phyloP scores from a whole-genome alignment of 2,888 invertebrate species.

The Amaurobius ferox region DNA sequence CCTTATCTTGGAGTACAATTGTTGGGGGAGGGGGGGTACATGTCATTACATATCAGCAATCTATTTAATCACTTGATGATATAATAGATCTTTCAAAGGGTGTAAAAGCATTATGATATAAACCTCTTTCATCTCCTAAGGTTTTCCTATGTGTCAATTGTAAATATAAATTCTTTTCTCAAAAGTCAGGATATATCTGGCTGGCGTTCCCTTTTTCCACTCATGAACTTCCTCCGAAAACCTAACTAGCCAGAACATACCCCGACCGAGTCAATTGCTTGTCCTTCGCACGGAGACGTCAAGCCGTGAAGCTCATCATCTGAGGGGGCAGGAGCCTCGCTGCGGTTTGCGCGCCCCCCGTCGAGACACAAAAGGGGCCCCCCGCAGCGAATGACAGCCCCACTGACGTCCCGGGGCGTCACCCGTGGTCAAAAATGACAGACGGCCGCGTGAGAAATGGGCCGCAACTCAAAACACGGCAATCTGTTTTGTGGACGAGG shows the following conservation, averaged over 20 bases:
- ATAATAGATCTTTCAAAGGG: no score
- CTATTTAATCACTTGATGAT: no score
- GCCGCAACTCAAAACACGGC: conserved; percentile 58
- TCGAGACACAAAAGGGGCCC: conserved; percentile 55
- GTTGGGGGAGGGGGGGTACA: no score
- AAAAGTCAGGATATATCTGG: no score
- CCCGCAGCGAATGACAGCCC: conserved; percentile 56
- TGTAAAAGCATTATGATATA: no score
- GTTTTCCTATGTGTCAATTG: no score
- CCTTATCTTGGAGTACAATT: no score
- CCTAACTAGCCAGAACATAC: conserved; percentile 36
- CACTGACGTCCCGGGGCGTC: conserved; percentile 66
- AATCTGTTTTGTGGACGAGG: conserved; percentile 55
- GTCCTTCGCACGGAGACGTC: conserved; percentile 53
- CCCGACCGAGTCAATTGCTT: conserved; percentile 51
- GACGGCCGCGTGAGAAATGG: conserved; percentile 68
- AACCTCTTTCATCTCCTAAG: no score
- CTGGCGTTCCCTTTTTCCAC: no score
- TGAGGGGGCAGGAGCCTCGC: conserved; percentile 24
- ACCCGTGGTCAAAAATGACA: conserved; percentile 67
- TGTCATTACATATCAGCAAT: no score
- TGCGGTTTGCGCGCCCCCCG: conserved; percentile 45
- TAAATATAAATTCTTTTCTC: no score
- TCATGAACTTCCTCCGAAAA: not conserved
- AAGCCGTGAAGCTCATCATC: conserved; percentile 40